Conservation (phyloP, 2,888 invertebrate species). For the Apoda limacodes region DNA sequence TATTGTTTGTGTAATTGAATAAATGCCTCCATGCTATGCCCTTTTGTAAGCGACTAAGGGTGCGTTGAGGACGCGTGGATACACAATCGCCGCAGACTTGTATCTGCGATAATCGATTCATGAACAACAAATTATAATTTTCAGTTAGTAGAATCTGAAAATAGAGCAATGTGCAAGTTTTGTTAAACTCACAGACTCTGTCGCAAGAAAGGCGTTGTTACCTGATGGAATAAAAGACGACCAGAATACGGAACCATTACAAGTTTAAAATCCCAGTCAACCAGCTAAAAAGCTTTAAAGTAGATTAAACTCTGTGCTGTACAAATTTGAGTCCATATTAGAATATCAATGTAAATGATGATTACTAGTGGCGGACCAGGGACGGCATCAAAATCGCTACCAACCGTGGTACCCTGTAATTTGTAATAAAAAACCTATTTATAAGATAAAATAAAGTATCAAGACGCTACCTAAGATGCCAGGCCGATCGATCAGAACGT, state of each 20-base stretch:
- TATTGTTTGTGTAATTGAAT: slow-evolving; percentile 66
- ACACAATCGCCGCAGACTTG: slow-evolving; percentile 20
- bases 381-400: slow-evolving; percentile 61
- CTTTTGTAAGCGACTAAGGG: slow-evolving; percentile 29
- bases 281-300: slow-evolving; percentile 23
- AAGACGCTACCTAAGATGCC: slow-evolving; percentile 64
- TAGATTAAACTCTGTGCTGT: slow-evolving; percentile 46
- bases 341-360: slow-evolving; percentile 36
- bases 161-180: neutral
- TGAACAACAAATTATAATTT: slow-evolving; percentile 20
- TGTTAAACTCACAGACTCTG: too few species aligned
- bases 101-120: slow-evolving; percentile 27
- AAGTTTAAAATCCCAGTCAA: slow-evolving; percentile 29
- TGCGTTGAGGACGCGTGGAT: slow-evolving; percentile 26
- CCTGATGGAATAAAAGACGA: too few species aligned
- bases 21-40: slow-evolving; percentile 47
- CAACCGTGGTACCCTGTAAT: slow-evolving; percentile 67
- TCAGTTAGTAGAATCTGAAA: slow-evolving; percentile 19
- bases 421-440: slow-evolving; percentile 70
- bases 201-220: too few species aligned
- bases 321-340: slow-evolving; percentile 45
- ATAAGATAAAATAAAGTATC: slow-evolving; percentile 66
- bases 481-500: slow-evolving; percentile 55
- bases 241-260: slow-evolving; percentile 49
- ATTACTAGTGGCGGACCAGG: slow-evolving; percentile 30